Conservation (phyloP, 2,113 vertebrate genomes). For the Lampris megalopsis region DNA sequence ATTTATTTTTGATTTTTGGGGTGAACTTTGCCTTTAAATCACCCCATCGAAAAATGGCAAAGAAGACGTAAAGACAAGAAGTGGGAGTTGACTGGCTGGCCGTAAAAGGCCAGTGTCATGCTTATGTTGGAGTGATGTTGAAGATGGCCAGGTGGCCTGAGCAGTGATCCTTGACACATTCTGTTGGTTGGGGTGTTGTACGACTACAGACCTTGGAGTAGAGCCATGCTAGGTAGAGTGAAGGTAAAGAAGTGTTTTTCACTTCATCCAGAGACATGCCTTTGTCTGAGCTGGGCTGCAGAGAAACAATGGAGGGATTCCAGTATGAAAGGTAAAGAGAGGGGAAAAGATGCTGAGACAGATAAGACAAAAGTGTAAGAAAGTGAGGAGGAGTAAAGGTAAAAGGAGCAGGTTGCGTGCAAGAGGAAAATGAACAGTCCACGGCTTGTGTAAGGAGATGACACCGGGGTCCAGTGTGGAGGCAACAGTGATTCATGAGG, state of each 20-base stretch:
- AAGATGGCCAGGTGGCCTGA: conserved; percentile 30
- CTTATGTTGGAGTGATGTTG: conserved; percentile 16
- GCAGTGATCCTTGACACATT: conserved; percentile 42
- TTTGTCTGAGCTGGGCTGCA: conserved; percentile 13
- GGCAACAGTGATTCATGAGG: too few species aligned
- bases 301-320: conserved; percentile 2
- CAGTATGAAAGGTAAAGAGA: neutral
- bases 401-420: neutral
- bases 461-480: too few species aligned
- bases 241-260: conserved; percentile 26
- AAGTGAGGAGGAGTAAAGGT: neutral
- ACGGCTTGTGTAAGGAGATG: too few species aligned
- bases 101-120: conserved; percentile 8
- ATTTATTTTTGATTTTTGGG: too few species aligned
- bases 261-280: conserved; percentile 13
- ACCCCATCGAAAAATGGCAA: neutral
- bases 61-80: conserved; percentile 25
- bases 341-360: neutral
- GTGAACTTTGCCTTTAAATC: too few species aligned
- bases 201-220: conserved; percentile 26
- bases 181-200: conserved; percentile 46
- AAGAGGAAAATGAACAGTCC: too few species aligned
- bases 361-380: neutral
- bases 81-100: conserved; percentile 29
- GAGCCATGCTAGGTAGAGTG: conserved; percentile 19